These are phyloP conservation scores for Myotis findleyi DNA, from an alignment of 2,797 vertebrate genomes.

Conservation along the genomic window DNA sequence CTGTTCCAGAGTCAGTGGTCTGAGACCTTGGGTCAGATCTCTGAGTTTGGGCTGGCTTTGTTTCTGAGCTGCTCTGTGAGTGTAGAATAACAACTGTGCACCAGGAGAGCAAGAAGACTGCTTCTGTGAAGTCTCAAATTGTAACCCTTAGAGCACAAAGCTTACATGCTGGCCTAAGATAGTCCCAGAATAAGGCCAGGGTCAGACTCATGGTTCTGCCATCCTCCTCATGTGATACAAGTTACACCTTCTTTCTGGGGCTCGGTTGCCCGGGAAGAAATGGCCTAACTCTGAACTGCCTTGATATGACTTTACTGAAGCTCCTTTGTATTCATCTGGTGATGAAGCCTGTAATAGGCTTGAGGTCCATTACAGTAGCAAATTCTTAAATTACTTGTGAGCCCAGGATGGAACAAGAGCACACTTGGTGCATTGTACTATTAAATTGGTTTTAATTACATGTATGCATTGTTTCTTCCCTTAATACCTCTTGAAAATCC, in stretches of 20 bases:
- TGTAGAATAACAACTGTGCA: neutral
- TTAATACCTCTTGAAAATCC: constrained; percentile 56
- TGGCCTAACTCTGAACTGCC: neutral
- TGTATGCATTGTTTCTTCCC: constrained; percentile 40
- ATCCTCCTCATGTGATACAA: neutral
- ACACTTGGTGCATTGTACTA: neutral
- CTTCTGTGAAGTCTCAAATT: neutral
- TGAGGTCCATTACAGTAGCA: neutral
- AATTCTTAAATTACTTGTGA: constrained; percentile 30
- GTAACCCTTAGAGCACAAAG: neutral
- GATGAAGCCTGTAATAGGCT: neutral
- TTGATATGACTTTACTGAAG: neutral
- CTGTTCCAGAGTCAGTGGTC: neutral
- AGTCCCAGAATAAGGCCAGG: neutral
- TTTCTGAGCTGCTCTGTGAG: neutral
- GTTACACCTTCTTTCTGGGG: neutral
- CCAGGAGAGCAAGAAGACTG: neutral
- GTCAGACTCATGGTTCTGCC: neutral
- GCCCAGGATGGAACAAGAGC: neutral
- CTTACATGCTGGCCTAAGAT: neutral
- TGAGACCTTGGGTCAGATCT: neutral
- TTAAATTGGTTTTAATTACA: constrained; percentile 62
- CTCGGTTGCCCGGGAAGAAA: neutral
- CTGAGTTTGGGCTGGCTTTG: neutral
- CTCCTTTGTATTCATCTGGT: neutral